Base-by-base conservation (phyloP, 2,888 invertebrate genomes). In the Tiliacea citrago region DNA sequence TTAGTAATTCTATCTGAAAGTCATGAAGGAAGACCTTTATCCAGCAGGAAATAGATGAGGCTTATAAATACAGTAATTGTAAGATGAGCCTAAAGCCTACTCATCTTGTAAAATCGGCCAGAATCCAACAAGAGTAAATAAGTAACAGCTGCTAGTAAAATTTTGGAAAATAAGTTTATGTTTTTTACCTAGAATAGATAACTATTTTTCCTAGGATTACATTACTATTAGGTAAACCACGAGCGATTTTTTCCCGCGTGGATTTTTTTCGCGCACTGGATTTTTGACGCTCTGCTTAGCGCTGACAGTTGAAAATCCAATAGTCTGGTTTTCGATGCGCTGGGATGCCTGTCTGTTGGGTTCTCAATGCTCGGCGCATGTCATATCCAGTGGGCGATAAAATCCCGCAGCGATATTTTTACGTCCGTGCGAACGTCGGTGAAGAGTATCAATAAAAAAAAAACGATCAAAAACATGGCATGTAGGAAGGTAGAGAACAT, bases 401-500 rank as follows among this genome's bases (percentile, higher is more conserved):
- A 29, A 29, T 29, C 29, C 29, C 3, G 29, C 29, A 3, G 29
- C 29, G 29, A 29, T 29, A 29, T 29, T 29, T 29, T 29, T 29
- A 29, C 29, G 29, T 29, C 29, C 29, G 29, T 29, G 29, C 29
- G 29, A 29, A 29, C 29, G 29, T 29, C 13, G 10, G 1, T 6
- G 0, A n/a, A 53, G 10, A 45, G 7, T 29, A 42, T 12, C 6
- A 29, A n/a, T n/a, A n/a, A n/a, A n/a, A n/a, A n/a, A n/a, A n/a
- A n/a, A n/a, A n/a, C n/a, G n/a, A n/a, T n/a, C 13, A 51, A 81
- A 55, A 29, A 9, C 8, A 55, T 18, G 24, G 35, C n/a, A 9
- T 45, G 16, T 1, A 51, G 65, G 42, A 63, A 76, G 24, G 8
- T 35, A 81, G 35, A 47, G 18, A 67, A 76, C 5, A 39, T 21